A percentile compares a stretch with the other conserved stretches of the same genome.
phyloP scores from a whole-genome alignment of 2,797 vertebrate genomes.

The Chelonia mydas region DNA sequence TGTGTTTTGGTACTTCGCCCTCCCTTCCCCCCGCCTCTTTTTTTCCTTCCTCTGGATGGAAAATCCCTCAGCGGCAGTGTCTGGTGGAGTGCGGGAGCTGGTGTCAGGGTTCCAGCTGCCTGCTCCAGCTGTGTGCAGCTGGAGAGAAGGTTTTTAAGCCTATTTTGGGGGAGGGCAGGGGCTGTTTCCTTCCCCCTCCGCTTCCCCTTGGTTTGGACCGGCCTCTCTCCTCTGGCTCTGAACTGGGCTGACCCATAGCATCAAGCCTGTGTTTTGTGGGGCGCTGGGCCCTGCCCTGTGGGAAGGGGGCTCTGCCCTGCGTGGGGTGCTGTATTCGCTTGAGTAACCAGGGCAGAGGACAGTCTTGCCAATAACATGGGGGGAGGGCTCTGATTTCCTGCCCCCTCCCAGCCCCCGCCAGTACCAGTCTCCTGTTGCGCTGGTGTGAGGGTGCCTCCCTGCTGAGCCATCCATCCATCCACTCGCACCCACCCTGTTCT shows the following conservation, averaged over 20 bases:
- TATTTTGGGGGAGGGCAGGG: neutral
- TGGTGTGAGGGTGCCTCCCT: slow-evolving; percentile 66
- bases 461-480: neutral
- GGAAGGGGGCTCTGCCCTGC: neutral
- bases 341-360: neutral
- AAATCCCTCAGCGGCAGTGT: fast-evolving
- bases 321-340: neutral
- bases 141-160: neutral
- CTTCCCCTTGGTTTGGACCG: fast-evolving
- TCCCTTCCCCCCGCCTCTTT: neutral
- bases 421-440: slow-evolving; percentile 22
- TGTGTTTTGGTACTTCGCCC: neutral
- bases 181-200: neutral
- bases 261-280: neutral
- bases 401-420: slow-evolving; percentile 29
- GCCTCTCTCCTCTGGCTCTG: neutral
- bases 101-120: neutral
- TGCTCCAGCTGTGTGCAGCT: neutral
- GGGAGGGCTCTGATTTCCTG: neutral
- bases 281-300: neutral
- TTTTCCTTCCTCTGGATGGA: neutral
- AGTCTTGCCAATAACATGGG: neutral
- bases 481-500: neutral
- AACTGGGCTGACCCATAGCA: fast-evolving
- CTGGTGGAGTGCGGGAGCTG: fast-evolving